phyloP scores from a whole-genome alignment of 92 coral and sea anemone genomes.

The Siderastrea radians region DNA sequence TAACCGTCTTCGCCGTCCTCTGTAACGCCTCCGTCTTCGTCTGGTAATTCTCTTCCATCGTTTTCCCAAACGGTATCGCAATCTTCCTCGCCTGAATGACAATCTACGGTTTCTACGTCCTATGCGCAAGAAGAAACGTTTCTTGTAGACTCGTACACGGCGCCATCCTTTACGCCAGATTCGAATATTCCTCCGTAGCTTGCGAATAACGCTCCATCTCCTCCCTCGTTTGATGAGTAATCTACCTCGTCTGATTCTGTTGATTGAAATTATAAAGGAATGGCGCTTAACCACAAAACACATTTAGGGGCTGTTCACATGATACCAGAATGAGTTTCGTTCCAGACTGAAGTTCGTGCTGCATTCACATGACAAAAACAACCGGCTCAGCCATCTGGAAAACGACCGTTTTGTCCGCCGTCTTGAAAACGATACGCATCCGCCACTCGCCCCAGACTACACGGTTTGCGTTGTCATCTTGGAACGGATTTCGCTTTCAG shows the following conservation, averaged over 20 bases:
- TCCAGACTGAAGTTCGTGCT: too few species aligned
- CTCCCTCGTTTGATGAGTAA: background rate
- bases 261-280: background rate
- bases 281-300: background rate
- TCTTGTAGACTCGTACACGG: background rate
- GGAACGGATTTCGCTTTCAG: too few species aligned
- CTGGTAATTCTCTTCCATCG: constrained; percentile 17
- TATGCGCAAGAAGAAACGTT: constrained; percentile 11
- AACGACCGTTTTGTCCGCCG: too few species aligned
- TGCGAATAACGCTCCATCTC: background rate
- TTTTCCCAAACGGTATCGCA: background rate
- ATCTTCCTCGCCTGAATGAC: constrained; percentile 1
- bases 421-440: too few species aligned
- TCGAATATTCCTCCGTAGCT: background rate
- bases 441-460: too few species aligned
- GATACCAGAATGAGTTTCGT: too few species aligned
- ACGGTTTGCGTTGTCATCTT: too few species aligned
- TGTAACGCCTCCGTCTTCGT: constrained; percentile 4
- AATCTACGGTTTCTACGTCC: constrained; percentile 8
- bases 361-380: too few species aligned
- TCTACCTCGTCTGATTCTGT: background rate
- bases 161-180: constrained; percentile 5
- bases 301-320: background rate
- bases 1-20: constrained; percentile 15
- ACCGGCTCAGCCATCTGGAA: too few species aligned